phyloP scores from a whole-genome alignment of 1,140 invertebrate genomes.

The Teleopsis dalmanni region DNA sequence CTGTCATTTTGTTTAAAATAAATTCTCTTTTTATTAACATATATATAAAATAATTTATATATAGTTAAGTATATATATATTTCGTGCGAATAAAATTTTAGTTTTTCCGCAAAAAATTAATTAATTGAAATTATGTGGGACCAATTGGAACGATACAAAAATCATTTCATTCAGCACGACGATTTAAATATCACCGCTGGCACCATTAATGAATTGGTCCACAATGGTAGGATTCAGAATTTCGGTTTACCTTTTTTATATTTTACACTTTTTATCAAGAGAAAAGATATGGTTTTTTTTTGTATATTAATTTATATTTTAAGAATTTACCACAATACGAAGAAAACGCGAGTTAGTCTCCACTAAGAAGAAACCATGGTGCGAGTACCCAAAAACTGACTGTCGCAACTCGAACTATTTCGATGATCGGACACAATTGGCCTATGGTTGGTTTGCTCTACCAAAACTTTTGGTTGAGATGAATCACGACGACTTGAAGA shows the following conservation, averaged over 20 bases:
- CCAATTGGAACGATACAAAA: constrained; percentile 28
- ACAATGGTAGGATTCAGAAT: constrained; percentile 16
- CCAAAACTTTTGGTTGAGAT: constrained; percentile 32
- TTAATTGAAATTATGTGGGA: constrained; percentile 25
- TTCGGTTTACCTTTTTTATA: neutral
- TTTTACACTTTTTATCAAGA: neutral
- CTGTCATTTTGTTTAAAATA: too few species aligned
- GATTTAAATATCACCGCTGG: constrained; percentile 21
- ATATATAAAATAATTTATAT: too few species aligned
- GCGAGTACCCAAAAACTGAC: neutral
- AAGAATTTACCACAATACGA: neutral
- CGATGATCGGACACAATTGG: constrained; percentile 28
- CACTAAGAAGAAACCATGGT: neutral
- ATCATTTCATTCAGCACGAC: constrained; percentile 30
- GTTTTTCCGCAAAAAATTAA: too few species aligned
- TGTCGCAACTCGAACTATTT: constrained; percentile 21
- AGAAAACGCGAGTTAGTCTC: neutral
- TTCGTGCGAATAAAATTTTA: too few species aligned
- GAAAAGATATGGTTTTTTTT: neutral
- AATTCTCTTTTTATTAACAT: too few species aligned
- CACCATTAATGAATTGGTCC: constrained; percentile 22
- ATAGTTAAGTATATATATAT: too few species aligned
- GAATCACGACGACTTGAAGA: constrained; percentile 21
- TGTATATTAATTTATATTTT: neutral
- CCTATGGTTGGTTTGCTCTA: constrained; percentile 27